A percentile compares a stretch with the other conserved stretches of the same genome.
Evolutionary conservation across 37 sponge, comb jelly and placozoan genomes (phyloP).

Genomic region (Spongilla lacustris): DNA sequence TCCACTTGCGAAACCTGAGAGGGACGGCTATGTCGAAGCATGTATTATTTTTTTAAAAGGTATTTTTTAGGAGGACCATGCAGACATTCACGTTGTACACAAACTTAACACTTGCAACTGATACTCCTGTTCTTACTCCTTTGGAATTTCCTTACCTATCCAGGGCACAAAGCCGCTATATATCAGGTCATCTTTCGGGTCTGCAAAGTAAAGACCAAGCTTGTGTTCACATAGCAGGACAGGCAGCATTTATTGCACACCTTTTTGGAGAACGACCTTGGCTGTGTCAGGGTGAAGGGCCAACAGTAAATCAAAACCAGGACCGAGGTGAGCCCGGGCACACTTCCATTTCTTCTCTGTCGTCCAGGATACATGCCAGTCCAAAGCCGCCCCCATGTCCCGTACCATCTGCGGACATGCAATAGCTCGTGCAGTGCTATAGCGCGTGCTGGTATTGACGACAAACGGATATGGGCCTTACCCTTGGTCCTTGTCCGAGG

Average conservation of each 20-base stretch:
- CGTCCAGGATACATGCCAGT: neutral
- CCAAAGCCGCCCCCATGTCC: constrained; percentile 39
- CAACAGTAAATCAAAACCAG: constrained; percentile 17
- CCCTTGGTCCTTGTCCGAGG: constrained; percentile 49
- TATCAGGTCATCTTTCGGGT: constrained; percentile 60
- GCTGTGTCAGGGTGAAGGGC: constrained; percentile 39
- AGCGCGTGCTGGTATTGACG: neutral
- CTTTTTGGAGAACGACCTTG: constrained; percentile 21
- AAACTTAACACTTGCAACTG: too few relatives aligned
- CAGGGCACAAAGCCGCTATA: constrained; percentile 57
- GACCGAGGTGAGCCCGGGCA: constrained; percentile 4
- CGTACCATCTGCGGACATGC: neutral
- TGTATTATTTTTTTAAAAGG: too few relatives aligned
- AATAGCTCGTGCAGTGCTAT: neutral
- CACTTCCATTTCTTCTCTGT: constrained; percentile 10
- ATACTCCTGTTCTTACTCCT: too few relatives aligned
- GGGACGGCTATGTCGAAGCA: too few relatives aligned
- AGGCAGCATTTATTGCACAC: too few relatives aligned
- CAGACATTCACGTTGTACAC: too few relatives aligned
- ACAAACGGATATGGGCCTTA: neutral
- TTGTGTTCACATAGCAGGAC: neutral
- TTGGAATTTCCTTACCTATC: constrained; percentile 86
- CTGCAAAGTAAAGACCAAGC: constrained; percentile 14
- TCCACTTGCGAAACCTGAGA: too few relatives aligned
- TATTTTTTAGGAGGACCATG: too few relatives aligned